phyloP scores from a whole-genome alignment of 2,797 vertebrate genomes.

The Glyptemys insculpta region DNA sequence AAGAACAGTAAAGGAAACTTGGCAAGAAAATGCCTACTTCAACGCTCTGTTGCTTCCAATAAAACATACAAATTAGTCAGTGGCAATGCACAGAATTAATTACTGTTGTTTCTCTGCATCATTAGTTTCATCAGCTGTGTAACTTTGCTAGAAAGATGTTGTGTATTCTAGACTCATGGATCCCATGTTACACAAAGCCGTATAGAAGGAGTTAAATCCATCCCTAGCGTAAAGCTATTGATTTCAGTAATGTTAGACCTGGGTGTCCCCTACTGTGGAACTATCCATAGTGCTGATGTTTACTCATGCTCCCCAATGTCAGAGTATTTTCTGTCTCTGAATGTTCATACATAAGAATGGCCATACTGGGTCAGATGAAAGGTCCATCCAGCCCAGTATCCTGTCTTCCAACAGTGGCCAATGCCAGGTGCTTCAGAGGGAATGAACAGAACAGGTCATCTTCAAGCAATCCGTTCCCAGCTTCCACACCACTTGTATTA shows the following conservation, averaged over 20 bases:
- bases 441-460: too few relatives aligned
- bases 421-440: too few relatives aligned
- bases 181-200: background rate
- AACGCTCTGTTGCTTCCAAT: background rate
- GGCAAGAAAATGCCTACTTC: background rate
- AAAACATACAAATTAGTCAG: background rate
- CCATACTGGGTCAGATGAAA: too few relatives aligned
- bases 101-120: background rate
- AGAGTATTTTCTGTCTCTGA: background rate
- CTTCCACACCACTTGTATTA: background rate
- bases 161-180: background rate
- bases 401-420: too few relatives aligned
- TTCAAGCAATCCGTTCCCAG: too few relatives aligned
- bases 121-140: background rate
- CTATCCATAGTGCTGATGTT: background rate
- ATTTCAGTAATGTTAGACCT: background rate
- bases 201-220: background rate
- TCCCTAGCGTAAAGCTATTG: background rate
- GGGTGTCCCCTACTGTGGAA: background rate
- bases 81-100: background rate
- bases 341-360: background rate
- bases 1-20: background rate
- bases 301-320: background rate
- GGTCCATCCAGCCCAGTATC: too few relatives aligned
- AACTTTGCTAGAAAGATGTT: background rate